A percentile compares a stretch with the other conserved stretches of the same genome.
Conservation (phyloP, 2,888 invertebrate genomes). For the Agelastica alni region DNA sequence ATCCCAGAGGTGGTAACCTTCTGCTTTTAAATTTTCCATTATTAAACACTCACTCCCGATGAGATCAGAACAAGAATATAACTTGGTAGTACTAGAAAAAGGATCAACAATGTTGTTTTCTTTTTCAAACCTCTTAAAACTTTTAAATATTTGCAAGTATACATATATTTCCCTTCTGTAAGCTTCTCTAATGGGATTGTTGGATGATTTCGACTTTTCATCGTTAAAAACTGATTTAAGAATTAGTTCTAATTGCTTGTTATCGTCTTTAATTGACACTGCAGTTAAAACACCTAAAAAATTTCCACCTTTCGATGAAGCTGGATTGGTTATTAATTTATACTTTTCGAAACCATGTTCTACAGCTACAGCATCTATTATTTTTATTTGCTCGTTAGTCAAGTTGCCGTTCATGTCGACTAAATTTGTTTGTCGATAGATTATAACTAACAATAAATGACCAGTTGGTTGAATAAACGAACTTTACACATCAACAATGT, state of each 20-base stretch:
- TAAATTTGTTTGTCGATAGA: no score
- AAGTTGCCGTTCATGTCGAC: no score
- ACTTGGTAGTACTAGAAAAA: conserved; percentile 17
- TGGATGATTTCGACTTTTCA: no score
- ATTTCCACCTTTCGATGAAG: conserved; percentile 33
- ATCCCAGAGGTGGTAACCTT: background rate
- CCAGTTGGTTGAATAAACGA: no score
- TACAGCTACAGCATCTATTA: conserved; percentile 12
- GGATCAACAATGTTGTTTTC: conserved; percentile 20
- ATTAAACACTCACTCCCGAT: conserved; percentile 36
- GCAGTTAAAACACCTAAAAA: conserved; percentile 38
- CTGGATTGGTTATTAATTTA: conserved; percentile 5
- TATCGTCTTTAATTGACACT: conserved; percentile 23
- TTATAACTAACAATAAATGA: no score
- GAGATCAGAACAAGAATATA: conserved; percentile 21
- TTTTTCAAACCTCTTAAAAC: conserved; percentile 40
- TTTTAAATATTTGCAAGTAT: no score
- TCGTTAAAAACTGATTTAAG: conserved; percentile 48
- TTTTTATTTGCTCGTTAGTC: no score
- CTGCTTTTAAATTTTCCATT: conserved; percentile 42
- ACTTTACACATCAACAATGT: no score
- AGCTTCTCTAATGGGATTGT: no score
- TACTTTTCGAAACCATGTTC: conserved; percentile 17
- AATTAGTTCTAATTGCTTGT: conserved; percentile 35
- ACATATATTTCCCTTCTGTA: no score